Conservation (phyloP, 2,113 vertebrate species). For the Clupea harengus region DNA sequence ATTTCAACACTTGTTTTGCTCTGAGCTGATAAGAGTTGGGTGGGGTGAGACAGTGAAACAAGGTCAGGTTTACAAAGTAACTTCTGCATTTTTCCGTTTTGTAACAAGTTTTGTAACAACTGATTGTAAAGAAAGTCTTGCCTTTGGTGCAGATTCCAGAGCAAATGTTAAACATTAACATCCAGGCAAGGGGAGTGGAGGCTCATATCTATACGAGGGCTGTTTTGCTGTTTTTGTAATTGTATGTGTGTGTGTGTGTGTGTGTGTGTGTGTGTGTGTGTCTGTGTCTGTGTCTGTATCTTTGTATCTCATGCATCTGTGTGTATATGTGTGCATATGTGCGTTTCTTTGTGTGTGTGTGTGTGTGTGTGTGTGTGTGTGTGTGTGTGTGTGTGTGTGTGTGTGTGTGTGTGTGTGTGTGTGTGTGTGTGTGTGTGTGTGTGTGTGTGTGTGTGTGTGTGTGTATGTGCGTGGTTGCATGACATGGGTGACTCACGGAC, state of each 20-base stretch:
- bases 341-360: too few species aligned
- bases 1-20: conserved; percentile 8
- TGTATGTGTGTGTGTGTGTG: not conserved
- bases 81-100: not conserved
- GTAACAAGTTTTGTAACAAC: conserved; percentile 18
- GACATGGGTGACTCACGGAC: not conserved
- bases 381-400: too few species aligned
- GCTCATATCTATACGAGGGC: not conserved
- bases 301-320: too few species aligned
- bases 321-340: not conserved
- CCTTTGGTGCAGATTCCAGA: not conserved
- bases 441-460: not conserved
- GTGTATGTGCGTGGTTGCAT: not conserved
- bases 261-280: not conserved
- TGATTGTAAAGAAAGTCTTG: not conserved
- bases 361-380: too few species aligned
- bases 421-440: not conserved
- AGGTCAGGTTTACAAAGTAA: conserved; percentile 31
- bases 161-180: conserved; percentile 40
- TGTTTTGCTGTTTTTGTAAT: not conserved
- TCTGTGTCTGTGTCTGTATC: not conserved
- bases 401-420: not conserved
- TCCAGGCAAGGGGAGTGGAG: not conserved
- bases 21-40: not conserved
- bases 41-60: not conserved